These are phyloP conservation scores for Corythoichthys intestinalis DNA, from an alignment of 2,113 vertebrate genomes.

Conservation along the genomic window DNA sequence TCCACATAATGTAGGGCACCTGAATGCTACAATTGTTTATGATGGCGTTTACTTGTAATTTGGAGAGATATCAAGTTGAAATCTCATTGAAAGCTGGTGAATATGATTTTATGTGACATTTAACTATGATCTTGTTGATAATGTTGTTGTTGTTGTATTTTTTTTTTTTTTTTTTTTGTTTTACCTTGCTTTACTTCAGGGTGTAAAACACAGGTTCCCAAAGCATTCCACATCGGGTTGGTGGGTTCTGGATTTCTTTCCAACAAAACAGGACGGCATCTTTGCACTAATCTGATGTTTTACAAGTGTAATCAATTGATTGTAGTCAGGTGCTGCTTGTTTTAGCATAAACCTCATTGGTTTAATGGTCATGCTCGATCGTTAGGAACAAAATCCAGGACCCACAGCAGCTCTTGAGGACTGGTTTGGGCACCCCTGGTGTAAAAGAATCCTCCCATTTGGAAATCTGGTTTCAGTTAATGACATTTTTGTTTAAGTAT, in stretches of 20 bases:
- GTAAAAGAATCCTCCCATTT: background rate
- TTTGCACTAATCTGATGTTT: too few species aligned
- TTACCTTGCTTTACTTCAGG: conserved; percentile 9
- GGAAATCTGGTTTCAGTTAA: conserved; percentile 6
- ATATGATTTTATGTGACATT: conserved; percentile 17
- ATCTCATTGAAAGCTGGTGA: conserved; percentile 13
- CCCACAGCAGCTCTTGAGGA: too few species aligned
- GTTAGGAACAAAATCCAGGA: too few species aligned
- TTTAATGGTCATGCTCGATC: too few species aligned
- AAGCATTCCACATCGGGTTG: too few species aligned
- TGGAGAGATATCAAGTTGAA: conserved; percentile 21
- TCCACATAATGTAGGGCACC: conserved; percentile 53
- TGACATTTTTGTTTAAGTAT: background rate
- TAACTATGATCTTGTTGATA: conserved; percentile 9
- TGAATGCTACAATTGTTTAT: conserved; percentile 34
- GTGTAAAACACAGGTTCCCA: background rate
- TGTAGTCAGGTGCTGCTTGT: too few species aligned
- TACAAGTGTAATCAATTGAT: too few species aligned
- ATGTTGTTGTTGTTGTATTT: too few species aligned
- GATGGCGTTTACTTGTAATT: conserved; percentile 23
- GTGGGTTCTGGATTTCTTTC: too few species aligned
- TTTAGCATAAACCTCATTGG: too few species aligned
- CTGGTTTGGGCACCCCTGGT: too few species aligned
- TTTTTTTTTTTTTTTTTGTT: background rate
- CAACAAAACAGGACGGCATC: too few species aligned